Evolutionary conservation across 2,113 vertebrate genomes (phyloP).

Genomic region (Bufo bufo): DNA sequence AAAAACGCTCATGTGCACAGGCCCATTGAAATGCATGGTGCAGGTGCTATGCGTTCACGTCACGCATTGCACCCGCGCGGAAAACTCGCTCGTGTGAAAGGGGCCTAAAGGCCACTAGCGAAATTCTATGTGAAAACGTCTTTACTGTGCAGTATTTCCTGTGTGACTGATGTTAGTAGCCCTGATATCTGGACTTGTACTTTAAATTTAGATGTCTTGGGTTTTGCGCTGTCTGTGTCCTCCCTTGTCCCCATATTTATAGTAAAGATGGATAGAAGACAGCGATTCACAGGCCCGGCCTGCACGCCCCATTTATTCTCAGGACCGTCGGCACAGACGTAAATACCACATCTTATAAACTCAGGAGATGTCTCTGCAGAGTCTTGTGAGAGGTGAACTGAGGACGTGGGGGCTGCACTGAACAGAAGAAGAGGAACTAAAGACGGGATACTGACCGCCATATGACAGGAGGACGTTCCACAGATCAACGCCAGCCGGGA

Average conservation of each 20-base stretch:
- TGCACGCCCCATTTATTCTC: conserved; percentile 11
- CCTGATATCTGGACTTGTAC: neutral
- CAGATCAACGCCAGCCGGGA: conserved; percentile 91
- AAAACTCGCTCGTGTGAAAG: too few relatives aligned
- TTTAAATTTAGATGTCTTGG: neutral
- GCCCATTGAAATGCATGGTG: too few relatives aligned
- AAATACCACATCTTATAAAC: conserved; percentile 18
- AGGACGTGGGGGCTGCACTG: neutral
- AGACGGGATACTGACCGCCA: conserved; percentile 82
- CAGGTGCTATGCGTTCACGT: too few relatives aligned
- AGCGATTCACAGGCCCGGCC: neutral
- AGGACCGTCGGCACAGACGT: conserved; percentile 4
- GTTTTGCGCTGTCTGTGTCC: neutral
- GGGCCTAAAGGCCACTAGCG: too few relatives aligned
- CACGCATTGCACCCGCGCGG: too few relatives aligned
- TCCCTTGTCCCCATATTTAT: conserved; percentile 10
- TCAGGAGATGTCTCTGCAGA: neutral
- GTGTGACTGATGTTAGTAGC: neutral
- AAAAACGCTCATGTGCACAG: too few relatives aligned
- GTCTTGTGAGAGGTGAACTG: neutral
- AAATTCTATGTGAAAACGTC: too few relatives aligned
- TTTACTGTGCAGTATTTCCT: too few relatives aligned
- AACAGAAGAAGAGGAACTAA: conserved; percentile 37
- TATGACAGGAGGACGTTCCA: conserved; percentile 96
- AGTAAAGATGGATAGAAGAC: neutral